A percentile compares a stretch with the other conserved stretches of the same genome.
Conservation (phyloP, 2,888 invertebrate genomes). For the Tipula confusa region DNA sequence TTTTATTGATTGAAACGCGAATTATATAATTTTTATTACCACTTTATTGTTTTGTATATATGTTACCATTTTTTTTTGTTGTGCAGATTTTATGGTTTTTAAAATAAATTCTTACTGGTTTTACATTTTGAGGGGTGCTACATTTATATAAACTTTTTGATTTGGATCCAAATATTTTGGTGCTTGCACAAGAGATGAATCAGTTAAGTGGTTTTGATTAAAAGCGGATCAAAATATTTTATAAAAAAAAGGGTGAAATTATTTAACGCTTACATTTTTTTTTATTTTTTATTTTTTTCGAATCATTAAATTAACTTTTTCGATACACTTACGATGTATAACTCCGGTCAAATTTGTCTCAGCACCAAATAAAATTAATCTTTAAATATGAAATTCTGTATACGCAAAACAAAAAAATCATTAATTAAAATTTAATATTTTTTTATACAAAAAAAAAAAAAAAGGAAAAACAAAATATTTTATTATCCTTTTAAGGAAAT, state of each 20-base stretch:
- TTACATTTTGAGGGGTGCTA: background rate
- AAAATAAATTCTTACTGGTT: background rate
- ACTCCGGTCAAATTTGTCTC: background rate
- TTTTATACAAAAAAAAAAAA: background rate
- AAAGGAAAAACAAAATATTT: background rate
- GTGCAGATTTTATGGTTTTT: background rate
- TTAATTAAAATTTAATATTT: conserved; percentile 25
- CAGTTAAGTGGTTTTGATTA: conserved; percentile 20
- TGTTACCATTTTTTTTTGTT: background rate
- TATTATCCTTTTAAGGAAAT: conserved; percentile 20
- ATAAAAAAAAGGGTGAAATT: background rate
- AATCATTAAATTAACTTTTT: background rate
- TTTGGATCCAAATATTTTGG: background rate
- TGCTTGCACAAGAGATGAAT: background rate
- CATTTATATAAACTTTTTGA: background rate
- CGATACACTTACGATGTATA: background rate
- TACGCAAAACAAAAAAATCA: too few relatives aligned
- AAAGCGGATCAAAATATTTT: background rate
- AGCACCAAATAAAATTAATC: background rate
- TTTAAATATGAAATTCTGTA: too few relatives aligned
- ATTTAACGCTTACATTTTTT: background rate
- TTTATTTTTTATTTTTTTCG: conserved; percentile 6
- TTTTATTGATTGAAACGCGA: conserved; percentile 20
- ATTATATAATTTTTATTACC: conserved; percentile 13
- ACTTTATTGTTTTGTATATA: background rate